Base-by-base conservation (phyloP, 2,888 invertebrate species). In the Monochamus alternatus region DNA sequence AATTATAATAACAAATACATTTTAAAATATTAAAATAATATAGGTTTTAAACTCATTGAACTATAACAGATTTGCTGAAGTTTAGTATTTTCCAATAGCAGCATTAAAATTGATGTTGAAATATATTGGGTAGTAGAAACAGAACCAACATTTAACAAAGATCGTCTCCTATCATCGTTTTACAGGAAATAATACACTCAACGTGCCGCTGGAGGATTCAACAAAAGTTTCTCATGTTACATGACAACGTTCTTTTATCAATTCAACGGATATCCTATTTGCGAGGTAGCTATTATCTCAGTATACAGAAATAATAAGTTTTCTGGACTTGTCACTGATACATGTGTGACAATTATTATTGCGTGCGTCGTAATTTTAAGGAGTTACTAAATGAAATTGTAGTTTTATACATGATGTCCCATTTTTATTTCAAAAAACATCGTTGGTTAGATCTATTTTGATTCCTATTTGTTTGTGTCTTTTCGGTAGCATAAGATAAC, bases 241-340 rank as follows among this genome's bases (percentile, higher is more conserved):
- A 69, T 51, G 60, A 59, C 44, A 69, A 44, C 60, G 60, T 60
- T 44, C 59, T 69, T 59, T 69, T 69, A 69, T 69, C 69, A 31
- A 60, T 44, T 10, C 59, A 69, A 8, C 69, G 69, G 69, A 69
- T 69, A 69, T 69, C 69, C 69, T 69, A 22, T 22, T 47, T 60
- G 30, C 32, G 10, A 60, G 44, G 60, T 51, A 51, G 5, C 30
- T 65, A 65, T 55, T n/a, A n/a, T 69, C 60, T 60, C 47, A 31
- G 30, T 32, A 22, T 60, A 9, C 60, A 47, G 22, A 69, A 69
- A 60, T 69, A 60, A n/a, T 31, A n/a, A 32, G 32, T 32, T 60
- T 32, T 5, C 60, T 38, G 38, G 38, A 1, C 38, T 38, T 38
- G 38, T 2, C 38, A 7, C 1, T 30, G 22, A 31, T 30, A 31